A percentile compares a stretch with the other conserved stretches of the same genome.
These are phyloP conservation scores for Teleiodes luculella DNA, from an alignment of 2,888 invertebrate species.

Conservation along the genomic window DNA sequence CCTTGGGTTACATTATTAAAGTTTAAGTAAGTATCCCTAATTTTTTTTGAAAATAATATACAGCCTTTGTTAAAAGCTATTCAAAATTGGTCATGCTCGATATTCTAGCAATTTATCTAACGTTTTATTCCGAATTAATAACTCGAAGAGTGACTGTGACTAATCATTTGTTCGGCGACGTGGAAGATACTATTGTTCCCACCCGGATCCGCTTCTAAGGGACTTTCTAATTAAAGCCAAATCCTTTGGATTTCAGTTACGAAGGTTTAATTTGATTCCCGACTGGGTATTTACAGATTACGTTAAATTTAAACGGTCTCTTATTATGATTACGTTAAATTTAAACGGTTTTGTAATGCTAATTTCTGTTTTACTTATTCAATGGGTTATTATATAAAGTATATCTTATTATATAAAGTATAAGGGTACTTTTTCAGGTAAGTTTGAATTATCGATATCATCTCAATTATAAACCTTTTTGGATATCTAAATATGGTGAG, in stretches of 20 bases:
- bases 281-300: constrained; percentile 8
- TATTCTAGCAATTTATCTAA: constrained; percentile 37
- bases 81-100: neutral
- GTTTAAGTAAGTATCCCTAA: too few relatives aligned
- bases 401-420: too few relatives aligned
- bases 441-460: too few relatives aligned
- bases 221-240: constrained; percentile 24
- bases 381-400: neutral
- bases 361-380: neutral
- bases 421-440: too few relatives aligned
- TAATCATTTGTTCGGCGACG: constrained; percentile 40
- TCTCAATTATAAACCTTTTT: too few relatives aligned
- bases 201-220: constrained; percentile 14
- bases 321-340: constrained; percentile 5
- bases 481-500: too few relatives aligned
- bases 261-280: constrained; percentile 9
- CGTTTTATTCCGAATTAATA: constrained; percentile 50
- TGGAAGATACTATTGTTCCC: constrained; percentile 34
- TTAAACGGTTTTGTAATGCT: constrained; percentile 1
- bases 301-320: constrained; percentile 9
- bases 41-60: too few relatives aligned
- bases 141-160: constrained; percentile 44
- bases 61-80: too few relatives aligned
- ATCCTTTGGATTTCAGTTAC: constrained; percentile 17
- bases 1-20: too few relatives aligned